Conservation (phyloP, 2,113 vertebrate genomes). For the Crotalus tigris region DNA sequence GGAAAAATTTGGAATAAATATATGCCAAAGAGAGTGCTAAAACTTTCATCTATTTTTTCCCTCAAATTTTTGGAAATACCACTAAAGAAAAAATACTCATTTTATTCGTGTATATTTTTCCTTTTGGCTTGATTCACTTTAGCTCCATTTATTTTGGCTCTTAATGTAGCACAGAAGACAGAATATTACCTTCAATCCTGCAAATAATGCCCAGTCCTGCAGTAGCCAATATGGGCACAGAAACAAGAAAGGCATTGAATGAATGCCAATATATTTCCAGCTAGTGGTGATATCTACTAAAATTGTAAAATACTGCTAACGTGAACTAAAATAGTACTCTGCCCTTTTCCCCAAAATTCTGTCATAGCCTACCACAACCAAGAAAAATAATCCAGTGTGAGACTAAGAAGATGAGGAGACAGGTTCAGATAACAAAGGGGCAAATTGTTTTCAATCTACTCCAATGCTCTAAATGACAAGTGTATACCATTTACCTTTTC, state of each 20-base stretch:
- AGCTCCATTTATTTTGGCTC: not conserved
- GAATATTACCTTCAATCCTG: not conserved
- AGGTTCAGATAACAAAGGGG: not conserved
- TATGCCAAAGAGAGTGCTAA: not conserved
- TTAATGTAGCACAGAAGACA: not conserved
- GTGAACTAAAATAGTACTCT: not conserved
- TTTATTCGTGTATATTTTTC: not conserved
- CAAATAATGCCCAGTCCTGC: not conserved
- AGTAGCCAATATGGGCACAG: not conserved
- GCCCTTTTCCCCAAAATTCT: not conserved
- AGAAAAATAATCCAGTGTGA: not conserved
- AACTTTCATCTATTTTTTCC: not conserved
- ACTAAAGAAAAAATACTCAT: not conserved
- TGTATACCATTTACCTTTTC: not conserved
- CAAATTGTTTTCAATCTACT: not conserved
- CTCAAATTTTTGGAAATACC: not conserved
- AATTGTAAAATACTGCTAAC: not conserved
- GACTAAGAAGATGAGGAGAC: not conserved
- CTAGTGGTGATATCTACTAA: not conserved
- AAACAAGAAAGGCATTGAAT: not conserved
- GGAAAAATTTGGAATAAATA: not conserved
- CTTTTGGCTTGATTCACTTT: not conserved
- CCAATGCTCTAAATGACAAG: not conserved
- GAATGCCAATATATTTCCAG: not conserved
- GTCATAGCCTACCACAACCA: not conserved